Conservation (phyloP, 2,888 invertebrate species). For the Chloromyia formosa region DNA sequence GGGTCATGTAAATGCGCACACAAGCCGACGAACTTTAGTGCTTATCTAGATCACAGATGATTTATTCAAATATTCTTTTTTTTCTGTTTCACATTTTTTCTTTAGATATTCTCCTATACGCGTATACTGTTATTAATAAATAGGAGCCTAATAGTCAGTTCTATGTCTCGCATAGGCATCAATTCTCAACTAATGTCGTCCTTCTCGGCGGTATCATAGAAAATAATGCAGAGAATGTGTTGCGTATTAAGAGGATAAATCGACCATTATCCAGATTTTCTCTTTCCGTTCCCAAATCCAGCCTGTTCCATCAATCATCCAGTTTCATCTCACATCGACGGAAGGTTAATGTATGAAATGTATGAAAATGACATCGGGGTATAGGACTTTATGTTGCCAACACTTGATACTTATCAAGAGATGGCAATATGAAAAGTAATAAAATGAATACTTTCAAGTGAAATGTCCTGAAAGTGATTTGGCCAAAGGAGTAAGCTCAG, state of each 20-base stretch:
- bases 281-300: not conserved
- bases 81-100: not conserved
- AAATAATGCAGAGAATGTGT: constrained; percentile 28
- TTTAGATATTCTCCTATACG: no score
- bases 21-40: not conserved
- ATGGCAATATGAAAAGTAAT: constrained; percentile 21
- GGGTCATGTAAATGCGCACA: not conserved
- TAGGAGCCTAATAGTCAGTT: not conserved
- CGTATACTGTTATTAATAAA: no score
- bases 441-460: constrained; percentile 30
- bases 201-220: constrained; percentile 21
- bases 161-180: not conserved
- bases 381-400: not conserved
- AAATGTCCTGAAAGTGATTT: constrained; percentile 3
- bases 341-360: constrained; percentile 18
- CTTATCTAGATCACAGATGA: not conserved
- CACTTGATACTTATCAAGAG: constrained; percentile 26
- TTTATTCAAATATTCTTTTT: constrained; percentile 7
- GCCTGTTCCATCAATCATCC: constrained; percentile 18
- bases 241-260: constrained; percentile 29
- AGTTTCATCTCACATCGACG: not conserved
- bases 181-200: constrained; percentile 28
- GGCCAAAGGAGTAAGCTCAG: no score
- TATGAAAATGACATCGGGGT: constrained; percentile 26
- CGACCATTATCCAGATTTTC: constrained; percentile 33